phyloP scores from a whole-genome alignment of 2,113 vertebrate genomes.

The Osmerus mordax region DNA sequence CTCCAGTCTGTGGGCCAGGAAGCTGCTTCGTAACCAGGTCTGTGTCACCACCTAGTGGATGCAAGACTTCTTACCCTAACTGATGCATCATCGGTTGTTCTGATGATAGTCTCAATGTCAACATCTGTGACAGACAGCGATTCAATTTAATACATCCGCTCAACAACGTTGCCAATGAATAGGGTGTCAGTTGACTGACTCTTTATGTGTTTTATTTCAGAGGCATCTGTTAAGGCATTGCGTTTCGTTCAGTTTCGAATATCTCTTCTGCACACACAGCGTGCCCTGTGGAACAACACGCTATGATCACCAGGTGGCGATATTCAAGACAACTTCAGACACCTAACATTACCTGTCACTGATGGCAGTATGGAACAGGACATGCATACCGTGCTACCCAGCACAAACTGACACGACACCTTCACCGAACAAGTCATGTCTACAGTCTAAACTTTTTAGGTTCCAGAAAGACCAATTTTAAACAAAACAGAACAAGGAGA shows the following conservation, averaged over 20 bases:
- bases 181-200: neutral
- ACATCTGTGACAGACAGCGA: neutral
- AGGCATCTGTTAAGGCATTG: neutral
- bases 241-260: neutral
- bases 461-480: no score
- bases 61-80: neutral
- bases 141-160: neutral
- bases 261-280: neutral
- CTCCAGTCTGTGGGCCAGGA: no score
- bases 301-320: neutral
- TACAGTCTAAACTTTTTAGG: no score
- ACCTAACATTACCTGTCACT: no score
- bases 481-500: no score
- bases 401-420: no score
- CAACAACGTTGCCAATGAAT: neutral
- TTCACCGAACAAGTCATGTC: no score
- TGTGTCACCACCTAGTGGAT: slow-evolving; percentile 11
- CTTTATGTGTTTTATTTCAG: neutral
- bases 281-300: neutral
- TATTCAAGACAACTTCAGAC: no score
- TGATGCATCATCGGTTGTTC: no score
- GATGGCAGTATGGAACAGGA: no score
- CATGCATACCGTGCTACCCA: no score
- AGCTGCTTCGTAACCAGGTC: neutral
- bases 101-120: no score